Base-by-base conservation (phyloP, 2,113 vertebrate species). In the Climacteris rufus region DNA sequence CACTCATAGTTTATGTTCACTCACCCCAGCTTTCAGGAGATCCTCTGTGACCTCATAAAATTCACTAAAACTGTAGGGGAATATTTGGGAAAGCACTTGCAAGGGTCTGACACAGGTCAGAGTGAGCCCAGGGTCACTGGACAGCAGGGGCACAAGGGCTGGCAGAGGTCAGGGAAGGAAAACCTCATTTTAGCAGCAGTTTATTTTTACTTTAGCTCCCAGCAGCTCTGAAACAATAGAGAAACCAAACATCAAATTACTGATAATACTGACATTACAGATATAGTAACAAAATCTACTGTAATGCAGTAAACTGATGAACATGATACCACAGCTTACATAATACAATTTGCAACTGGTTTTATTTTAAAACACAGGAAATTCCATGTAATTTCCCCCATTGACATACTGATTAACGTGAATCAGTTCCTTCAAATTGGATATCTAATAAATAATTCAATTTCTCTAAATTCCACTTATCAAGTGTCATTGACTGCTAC, bases 381-480 rank as follows among this genome's bases (percentile, higher is more conserved):
- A 89, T 52, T 53, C 39, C 65, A 75, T 40, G 64, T 19, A 12
- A 94, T 86, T 63, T 79, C 45, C 57, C 44, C 87, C 54, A 66
- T 1, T 77, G 81, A 39, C 80, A 78, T 6, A 68, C 23, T 61
- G 83, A 78, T 92, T 90, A 82, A 49, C 18, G 65, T 60, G 59
- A 83, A 85, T 93, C 47, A 37, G 57, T 64, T 94, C 59, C 64
- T 95, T 90, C 47, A 40, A 75, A 92, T 24, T 86, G 9, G 30
- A 54, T 76, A 72, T 90, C 75, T 87, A 77, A 80, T 79, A 94
- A 96, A 93, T 87, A 93, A 88, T 82, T 79, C 53, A 59, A 49
- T 78, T 90, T 94, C 47, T 68, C 63, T 69, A 63, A 72, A 78
- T 83, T 88, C 30, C 33, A 57, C 53, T 88, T 95, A 90, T 54